A percentile compares a stretch with the other conserved stretches of the same genome.
Conservation (phyloP, 2,797 vertebrate species). For the Sciurus carolinensis region DNA sequence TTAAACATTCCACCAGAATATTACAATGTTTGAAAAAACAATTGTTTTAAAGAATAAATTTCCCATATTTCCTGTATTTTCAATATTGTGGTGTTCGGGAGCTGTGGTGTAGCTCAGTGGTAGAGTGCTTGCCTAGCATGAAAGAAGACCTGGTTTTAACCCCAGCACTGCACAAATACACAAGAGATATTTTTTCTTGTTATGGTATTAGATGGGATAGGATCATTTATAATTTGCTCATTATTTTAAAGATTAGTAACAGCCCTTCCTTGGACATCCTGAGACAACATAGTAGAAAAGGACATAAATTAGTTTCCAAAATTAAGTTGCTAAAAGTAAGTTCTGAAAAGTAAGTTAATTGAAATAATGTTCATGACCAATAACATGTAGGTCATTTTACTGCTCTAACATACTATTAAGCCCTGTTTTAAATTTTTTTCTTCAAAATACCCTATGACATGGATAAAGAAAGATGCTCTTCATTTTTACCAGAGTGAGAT, state of each 20-base stretch:
- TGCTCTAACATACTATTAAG: background rate
- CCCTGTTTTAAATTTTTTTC: background rate
- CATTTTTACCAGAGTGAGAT: background rate
- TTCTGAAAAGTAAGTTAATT: constrained; percentile 29
- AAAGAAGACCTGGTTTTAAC: background rate
- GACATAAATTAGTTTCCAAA: background rate
- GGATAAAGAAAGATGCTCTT: background rate
- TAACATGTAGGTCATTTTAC: background rate
- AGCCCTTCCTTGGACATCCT: background rate
- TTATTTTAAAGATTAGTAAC: background rate
- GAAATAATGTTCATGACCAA: constrained; percentile 19
- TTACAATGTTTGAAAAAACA: background rate
- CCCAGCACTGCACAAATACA: background rate
- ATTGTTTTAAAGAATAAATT: background rate
- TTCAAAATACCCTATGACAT: background rate
- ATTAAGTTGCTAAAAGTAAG: background rate
- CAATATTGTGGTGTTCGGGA: background rate
- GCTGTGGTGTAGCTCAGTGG: background rate
- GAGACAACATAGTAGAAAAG: constrained; percentile 8
- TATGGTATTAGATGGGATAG: background rate
- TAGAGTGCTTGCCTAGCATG: background rate
- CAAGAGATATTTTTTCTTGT: background rate
- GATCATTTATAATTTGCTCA: background rate
- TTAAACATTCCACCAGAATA: background rate
- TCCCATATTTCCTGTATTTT: background rate